Percentiles rank a stretch among this genome's conserved stretches.
Conservation (phyloP, 2,888 invertebrate species). For the Hedya salicella region DNA sequence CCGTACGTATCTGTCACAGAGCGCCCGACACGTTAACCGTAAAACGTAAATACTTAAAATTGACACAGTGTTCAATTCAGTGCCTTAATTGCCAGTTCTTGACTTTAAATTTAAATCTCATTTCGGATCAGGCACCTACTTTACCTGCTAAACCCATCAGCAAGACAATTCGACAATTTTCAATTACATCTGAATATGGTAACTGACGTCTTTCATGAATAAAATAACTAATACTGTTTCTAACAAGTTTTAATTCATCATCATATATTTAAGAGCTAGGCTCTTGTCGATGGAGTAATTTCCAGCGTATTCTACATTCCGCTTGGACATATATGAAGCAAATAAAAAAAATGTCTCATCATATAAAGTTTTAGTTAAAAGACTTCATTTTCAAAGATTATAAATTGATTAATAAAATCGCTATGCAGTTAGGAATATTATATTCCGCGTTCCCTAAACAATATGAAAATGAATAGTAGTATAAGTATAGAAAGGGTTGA, state of each 20-base stretch:
- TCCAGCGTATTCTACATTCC: too few species aligned
- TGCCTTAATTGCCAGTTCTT: too few species aligned
- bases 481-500: not conserved
- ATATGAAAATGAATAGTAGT: slow-evolving; percentile 11
- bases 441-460: not conserved
- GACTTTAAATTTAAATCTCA: too few species aligned
- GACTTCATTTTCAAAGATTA: slow-evolving; percentile 4
- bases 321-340: too few species aligned
- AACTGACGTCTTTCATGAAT: not conserved
- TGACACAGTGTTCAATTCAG: too few species aligned
- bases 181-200: not conserved
- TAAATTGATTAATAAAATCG: not conserved
- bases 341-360: too few species aligned
- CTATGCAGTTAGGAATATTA: slow-evolving; percentile 5
- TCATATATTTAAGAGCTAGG: too few species aligned
- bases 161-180: not conserved
- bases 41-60: too few species aligned
- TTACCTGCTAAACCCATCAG: not conserved
- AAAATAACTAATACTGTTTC: slow-evolving; percentile 3
- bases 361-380: not conserved
- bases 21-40: too few species aligned
- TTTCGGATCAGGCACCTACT: not conserved
- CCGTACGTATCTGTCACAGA: too few species aligned
- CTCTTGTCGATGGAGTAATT: too few species aligned
- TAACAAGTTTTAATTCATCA: too few species aligned